These are phyloP conservation scores for Microcebus murinus DNA, from an alignment of 2,113 vertebrate genomes.

Conservation along the genomic window DNA sequence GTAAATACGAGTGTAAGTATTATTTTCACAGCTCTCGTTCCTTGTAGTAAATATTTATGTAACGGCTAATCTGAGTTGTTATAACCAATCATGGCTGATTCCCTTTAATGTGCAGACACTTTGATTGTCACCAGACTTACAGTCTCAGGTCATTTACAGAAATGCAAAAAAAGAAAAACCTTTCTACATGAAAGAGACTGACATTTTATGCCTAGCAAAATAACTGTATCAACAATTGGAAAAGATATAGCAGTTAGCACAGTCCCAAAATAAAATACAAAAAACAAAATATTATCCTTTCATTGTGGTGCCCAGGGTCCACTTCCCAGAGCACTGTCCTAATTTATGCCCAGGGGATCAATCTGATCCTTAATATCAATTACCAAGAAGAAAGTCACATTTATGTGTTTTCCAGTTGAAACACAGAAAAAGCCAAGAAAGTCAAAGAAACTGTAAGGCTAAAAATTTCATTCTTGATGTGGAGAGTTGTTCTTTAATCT, in stretches of 20 bases:
- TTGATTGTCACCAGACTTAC: conserved; percentile 73
- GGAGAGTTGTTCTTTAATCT: conserved; percentile 45
- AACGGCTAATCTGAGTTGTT: conserved; percentile 65
- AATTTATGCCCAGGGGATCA: conserved; percentile 76
- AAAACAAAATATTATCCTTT: conserved; percentile 74
- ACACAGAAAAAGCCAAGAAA: conserved; percentile 76
- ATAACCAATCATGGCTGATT: conserved; percentile 55
- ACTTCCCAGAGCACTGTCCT: conserved; percentile 68
- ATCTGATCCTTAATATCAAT: conserved; percentile 81
- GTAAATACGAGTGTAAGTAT: conserved; percentile 48
- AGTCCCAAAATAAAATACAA: conserved; percentile 80
- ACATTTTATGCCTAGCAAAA: conserved; percentile 77
- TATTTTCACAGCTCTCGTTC: conserved; percentile 62
- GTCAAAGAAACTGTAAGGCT: conserved; percentile 74
- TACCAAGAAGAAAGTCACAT: conserved; percentile 81
- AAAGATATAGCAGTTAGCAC: conserved; percentile 78
- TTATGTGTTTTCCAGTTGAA: conserved; percentile 75
- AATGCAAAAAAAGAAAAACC: conserved; percentile 37
- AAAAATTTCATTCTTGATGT: conserved; percentile 59
- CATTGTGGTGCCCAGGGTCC: conserved; percentile 76
- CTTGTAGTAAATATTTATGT: conserved; percentile 71
- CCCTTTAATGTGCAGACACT: conserved; percentile 70
- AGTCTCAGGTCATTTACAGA: conserved; percentile 76
- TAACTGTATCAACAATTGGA: conserved; percentile 76
- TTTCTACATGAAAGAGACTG: conserved; percentile 69